A percentile compares a stretch with the other conserved stretches of the same genome.
These are phyloP conservation scores for Heliangelus exortis DNA, from an alignment of 2,797 vertebrate genomes.

Conservation along the genomic window DNA sequence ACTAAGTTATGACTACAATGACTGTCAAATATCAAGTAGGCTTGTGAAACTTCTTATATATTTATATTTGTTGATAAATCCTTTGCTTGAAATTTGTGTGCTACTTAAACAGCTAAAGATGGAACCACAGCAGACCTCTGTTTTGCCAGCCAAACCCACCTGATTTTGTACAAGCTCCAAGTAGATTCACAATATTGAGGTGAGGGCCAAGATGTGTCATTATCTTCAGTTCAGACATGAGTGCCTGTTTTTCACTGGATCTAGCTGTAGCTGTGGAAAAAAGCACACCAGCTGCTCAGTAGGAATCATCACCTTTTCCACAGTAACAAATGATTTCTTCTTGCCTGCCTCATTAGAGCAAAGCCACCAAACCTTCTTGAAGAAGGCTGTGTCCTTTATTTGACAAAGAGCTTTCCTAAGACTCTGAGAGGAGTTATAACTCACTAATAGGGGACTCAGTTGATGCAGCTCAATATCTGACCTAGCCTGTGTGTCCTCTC, in stretches of 20 bases:
- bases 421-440: neutral
- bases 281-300: neutral
- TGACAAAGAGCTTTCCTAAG: neutral
- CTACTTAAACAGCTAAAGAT: neutral
- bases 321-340: neutral
- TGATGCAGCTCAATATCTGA: neutral
- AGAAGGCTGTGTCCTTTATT: neutral
- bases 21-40: neutral
- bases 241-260: conserved; percentile 97
- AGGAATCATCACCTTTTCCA: neutral
- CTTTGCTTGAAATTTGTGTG: neutral
- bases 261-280: conserved; percentile 90
- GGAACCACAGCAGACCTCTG: neutral
- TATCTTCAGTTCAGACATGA: conserved; percentile 99
- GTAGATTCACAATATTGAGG: conserved; percentile 96
- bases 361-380: neutral
- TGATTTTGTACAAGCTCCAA: conserved; percentile 98
- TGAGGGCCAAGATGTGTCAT: conserved; percentile 99
- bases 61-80: neutral
- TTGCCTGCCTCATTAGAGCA: neutral
- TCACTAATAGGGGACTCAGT: neutral
- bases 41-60: neutral
- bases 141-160: conserved; percentile 76
- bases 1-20: neutral
- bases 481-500: neutral